Conservation (phyloP, 2,888 invertebrate genomes). For the Brachyopa scutellaris region DNA sequence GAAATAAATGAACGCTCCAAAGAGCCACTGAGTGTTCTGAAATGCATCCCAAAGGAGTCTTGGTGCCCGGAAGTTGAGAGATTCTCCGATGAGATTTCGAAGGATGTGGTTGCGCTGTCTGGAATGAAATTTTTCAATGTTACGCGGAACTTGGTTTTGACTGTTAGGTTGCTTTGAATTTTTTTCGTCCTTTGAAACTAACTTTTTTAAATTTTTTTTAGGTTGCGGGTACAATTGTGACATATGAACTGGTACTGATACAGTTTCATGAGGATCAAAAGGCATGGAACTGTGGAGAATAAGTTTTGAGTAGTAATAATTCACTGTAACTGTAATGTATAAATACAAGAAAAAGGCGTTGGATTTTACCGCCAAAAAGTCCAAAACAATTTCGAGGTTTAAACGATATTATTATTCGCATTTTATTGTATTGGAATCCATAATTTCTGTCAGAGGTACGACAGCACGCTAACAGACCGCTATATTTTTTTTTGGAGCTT, state of each 20-base stretch:
- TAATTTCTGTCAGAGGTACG: too few species aligned
- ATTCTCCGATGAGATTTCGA: slow-evolving; percentile 77
- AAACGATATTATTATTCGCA: too few species aligned
- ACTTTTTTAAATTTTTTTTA: slow-evolving; percentile 72
- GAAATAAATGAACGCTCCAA: slow-evolving; percentile 83
- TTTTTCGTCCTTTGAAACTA: background rate
- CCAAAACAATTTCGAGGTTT: too few species aligned
- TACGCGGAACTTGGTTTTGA: slow-evolving; percentile 79
- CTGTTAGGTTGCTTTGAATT: slow-evolving; percentile 74
- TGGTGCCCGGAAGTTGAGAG: slow-evolving; percentile 82
- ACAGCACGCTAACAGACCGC: too few species aligned
- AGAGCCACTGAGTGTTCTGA: slow-evolving; percentile 79
- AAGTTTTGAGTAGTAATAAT: too few species aligned
- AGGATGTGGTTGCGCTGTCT: slow-evolving; percentile 78
- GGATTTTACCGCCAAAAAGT: too few species aligned
- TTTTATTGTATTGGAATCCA: too few species aligned
- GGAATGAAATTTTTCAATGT: slow-evolving; percentile 80
- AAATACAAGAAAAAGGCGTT: too few species aligned
- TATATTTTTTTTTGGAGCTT: too few species aligned
- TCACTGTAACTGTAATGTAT: too few species aligned
- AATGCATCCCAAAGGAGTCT: slow-evolving; percentile 80
- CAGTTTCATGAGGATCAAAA: slow-evolving; percentile 83
- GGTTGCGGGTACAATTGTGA: slow-evolving; percentile 84
- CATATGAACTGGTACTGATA: slow-evolving; percentile 84
- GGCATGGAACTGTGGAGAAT: slow-evolving; percentile 75